These are phyloP conservation scores for Palythoa heliodiscus DNA, from an alignment of 92 coral and sea anemone genomes.

Conservation along the genomic window DNA sequence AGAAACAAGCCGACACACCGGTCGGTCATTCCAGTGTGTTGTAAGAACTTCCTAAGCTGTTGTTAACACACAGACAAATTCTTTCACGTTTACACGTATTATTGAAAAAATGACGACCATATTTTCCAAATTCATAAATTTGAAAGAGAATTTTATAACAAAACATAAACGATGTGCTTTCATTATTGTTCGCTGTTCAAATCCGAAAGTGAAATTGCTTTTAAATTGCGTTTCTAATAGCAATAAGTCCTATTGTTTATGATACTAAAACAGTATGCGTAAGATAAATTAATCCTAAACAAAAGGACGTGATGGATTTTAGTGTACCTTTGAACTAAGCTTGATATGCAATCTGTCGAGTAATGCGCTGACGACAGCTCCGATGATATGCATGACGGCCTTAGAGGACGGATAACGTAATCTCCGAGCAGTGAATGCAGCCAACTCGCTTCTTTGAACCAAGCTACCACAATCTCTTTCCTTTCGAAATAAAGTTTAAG, in stretches of 20 bases:
- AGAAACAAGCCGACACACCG: too few species aligned
- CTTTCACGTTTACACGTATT: too few species aligned
- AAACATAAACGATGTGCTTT: not conserved
- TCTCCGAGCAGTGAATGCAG: slow-evolving; percentile 93
- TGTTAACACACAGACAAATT: too few species aligned
- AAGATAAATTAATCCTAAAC: not conserved
- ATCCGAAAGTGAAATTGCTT: slow-evolving; percentile 8
- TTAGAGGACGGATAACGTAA: slow-evolving; percentile 82
- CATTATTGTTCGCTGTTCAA: not conserved
- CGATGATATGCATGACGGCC: slow-evolving; percentile 93
- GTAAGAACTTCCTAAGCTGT: too few species aligned
- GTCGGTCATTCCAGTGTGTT: too few species aligned
- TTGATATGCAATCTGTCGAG: slow-evolving; percentile 88
- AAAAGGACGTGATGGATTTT: not conserved
- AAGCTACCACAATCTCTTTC: slow-evolving; percentile 96
- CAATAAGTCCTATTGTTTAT: not conserved
- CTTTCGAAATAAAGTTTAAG: slow-evolving; percentile 94
- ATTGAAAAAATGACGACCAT: too few species aligned
- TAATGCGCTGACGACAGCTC: slow-evolving; percentile 90
- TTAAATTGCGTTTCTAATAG: slow-evolving; percentile 4
- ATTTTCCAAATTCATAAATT: not conserved
- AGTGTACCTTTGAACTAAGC: slow-evolving; percentile 85
- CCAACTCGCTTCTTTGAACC: slow-evolving; percentile 99
- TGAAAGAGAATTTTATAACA: not conserved
- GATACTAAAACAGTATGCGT: not conserved